phyloP scores from a whole-genome alignment of 2,888 invertebrate species.

The Nemapogon koenigi region DNA sequence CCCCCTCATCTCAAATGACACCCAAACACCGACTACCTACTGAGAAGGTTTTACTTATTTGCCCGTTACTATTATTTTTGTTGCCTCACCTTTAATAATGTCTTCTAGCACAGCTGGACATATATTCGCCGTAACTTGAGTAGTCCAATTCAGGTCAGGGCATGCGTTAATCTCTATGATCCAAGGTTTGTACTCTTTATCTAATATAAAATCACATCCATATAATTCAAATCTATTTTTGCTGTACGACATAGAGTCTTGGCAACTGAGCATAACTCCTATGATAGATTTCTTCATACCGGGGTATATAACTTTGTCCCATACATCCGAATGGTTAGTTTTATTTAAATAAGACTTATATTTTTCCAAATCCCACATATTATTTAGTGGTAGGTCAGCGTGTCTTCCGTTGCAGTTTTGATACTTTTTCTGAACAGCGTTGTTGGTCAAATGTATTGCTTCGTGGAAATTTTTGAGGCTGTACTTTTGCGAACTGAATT shows the following conservation, averaged over 20 bases:
- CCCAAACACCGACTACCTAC: too few relatives aligned
- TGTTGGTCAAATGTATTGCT: conserved; percentile 87
- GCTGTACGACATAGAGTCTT: conserved; percentile 72
- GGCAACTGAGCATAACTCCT: conserved; percentile 80
- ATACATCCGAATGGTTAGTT: conserved; percentile 67
- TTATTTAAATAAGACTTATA: conserved; percentile 69
- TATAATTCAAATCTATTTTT: conserved; percentile 87
- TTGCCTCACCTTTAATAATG: conserved; percentile 77
- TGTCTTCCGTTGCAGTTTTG: conserved; percentile 57
- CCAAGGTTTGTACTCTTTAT: conserved; percentile 85
- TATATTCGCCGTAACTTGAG: conserved; percentile 81
- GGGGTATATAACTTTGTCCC: conserved; percentile 79
- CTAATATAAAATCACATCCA: conserved; percentile 92
- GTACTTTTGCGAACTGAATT: conserved; percentile 87
- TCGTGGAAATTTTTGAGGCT: conserved; percentile 80
- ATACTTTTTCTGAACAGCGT: conserved; percentile 84
- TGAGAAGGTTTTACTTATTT: too few relatives aligned
- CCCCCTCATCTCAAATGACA: too few relatives aligned
- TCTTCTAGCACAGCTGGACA: conserved; percentile 84
- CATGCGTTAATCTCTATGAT: conserved; percentile 92
- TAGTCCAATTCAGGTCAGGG: conserved; percentile 83
- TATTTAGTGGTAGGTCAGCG: conserved; percentile 71
- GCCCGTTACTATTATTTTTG: too few relatives aligned
- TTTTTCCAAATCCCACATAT: conserved; percentile 84
- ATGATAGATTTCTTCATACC: conserved; percentile 85